Evolutionary conservation across 2,888 invertebrate genomes (phyloP), one percentile per base, ranked within the genome.

Genomic region (Perdita meconis): DNA sequence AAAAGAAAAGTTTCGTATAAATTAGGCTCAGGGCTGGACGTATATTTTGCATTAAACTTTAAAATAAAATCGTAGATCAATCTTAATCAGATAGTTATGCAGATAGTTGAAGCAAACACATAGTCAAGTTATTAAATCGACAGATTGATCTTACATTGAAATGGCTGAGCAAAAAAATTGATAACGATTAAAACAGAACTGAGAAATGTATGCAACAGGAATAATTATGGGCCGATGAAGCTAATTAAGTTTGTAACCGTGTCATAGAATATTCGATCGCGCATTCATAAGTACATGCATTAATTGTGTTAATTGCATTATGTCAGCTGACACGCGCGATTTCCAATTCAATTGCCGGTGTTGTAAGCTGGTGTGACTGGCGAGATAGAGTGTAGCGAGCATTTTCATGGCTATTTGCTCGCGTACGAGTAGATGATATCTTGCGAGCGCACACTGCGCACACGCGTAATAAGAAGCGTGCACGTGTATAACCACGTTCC

Each of bases 1-100:
- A 72, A 96, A 95, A 92, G 74, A 84, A 68, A 70, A 64, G 60
- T 55, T 51, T 19, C 16, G 47, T 24, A 50, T 10, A 36, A 42
- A 24, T 5, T 42, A 19, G 16, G 44, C 30, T 13, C 10, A 13
- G 42, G 36, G 19, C 22, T 12, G 55, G 36, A 6, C 19, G 47
- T 19, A 0, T 12, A 3, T 8, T 47, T 47, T 3, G 22, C 30
- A 12, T 36, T 10, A 4, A 19, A 40, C 8, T 50, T 16, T 8
- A 4, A 34, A 12, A 24, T 36, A 47, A 8, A 51, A 51, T 30
- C n/a, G n/a, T n/a, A n/a, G n/a, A n/a, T n/a, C n/a, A n/a, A n/a
- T n/a, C n/a, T n/a, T n/a, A 16, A 8, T 4, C n/a, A 16, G 3
- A 3, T 12, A 30, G 53, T 8, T 34, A 30, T 34, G 30, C 3